Evolutionary conservation across 2,113 vertebrate species (phyloP).

Genomic region (Dipodomys ordii): DNA sequence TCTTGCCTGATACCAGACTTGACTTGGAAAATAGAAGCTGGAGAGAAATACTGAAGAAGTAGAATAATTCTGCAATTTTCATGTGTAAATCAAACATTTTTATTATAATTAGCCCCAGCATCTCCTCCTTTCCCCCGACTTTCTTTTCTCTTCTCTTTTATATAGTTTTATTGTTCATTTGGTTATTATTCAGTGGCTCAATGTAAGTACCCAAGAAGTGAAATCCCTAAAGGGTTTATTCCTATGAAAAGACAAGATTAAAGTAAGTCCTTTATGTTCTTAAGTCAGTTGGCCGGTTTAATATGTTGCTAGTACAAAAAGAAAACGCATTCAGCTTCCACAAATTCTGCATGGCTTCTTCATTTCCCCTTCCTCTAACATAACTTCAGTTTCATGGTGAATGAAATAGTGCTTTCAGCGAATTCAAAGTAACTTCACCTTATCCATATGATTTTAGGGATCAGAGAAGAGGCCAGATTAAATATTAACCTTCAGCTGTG

Average conservation of each 20-base stretch:
- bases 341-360: constrained; percentile 57
- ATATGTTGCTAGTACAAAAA: constrained; percentile 49
- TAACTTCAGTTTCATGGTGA: constrained; percentile 67
- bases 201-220: background rate
- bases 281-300: constrained; percentile 55
- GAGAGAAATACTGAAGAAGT: constrained; percentile 29
- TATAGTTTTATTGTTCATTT: background rate
- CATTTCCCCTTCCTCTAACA: constrained; percentile 42
- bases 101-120: background rate
- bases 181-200: background rate
- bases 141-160: background rate
- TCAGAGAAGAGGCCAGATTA: constrained; percentile 78
- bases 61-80: background rate
- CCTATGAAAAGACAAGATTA: constrained; percentile 54
- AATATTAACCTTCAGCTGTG: constrained; percentile 75
- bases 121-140: background rate
- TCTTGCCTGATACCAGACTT: background rate
- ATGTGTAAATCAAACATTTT: background rate
- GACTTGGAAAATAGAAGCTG: background rate
- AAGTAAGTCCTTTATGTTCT: constrained; percentile 59
- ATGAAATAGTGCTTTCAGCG: constrained; percentile 72
- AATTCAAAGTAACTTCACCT: constrained; percentile 75
- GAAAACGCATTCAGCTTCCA: constrained; percentile 43
- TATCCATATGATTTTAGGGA: constrained; percentile 75
- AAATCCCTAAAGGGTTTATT: constrained; percentile 37